These are phyloP conservation scores for Lamellibrachia satsuma DNA, from an alignment of 2,888 invertebrate species.

Conservation along the genomic window DNA sequence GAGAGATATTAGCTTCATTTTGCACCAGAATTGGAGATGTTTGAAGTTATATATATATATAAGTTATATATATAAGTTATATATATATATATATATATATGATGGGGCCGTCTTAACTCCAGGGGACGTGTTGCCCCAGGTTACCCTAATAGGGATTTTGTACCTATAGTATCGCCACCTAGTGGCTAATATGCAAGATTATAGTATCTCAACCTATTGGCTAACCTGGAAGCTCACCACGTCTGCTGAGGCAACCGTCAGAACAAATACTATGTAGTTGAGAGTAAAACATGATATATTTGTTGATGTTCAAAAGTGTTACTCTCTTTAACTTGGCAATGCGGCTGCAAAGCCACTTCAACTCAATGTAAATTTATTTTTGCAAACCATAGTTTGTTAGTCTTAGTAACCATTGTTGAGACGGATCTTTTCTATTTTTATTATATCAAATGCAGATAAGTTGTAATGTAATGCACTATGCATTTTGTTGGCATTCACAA, in stretches of 20 bases:
- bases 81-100: too few species aligned
- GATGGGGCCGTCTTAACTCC: too few species aligned
- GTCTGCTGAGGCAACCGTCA: background rate
- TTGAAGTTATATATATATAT: too few species aligned
- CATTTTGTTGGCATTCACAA: background rate
- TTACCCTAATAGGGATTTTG: too few species aligned
- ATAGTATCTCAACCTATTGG: background rate
- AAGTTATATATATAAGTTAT: too few species aligned
- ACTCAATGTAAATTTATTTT: background rate
- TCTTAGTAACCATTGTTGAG: background rate
- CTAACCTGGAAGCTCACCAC: background rate
- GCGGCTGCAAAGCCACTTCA: too few species aligned
- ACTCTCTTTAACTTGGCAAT: too few species aligned
- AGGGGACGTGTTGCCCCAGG: too few species aligned
- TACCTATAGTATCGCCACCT: too few species aligned
- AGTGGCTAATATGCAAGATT: background rate
- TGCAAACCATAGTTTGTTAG: background rate
- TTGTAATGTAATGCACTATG: background rate
- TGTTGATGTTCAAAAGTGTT: too few species aligned
- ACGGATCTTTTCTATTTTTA: background rate
- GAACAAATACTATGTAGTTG: background rate
- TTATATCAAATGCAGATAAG: background rate
- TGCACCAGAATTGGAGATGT: too few species aligned
- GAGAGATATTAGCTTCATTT: too few species aligned
- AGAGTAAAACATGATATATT: background rate